phyloP scores from a whole-genome alignment of 2,888 invertebrate species.

The Dichetophora obliterata region DNA sequence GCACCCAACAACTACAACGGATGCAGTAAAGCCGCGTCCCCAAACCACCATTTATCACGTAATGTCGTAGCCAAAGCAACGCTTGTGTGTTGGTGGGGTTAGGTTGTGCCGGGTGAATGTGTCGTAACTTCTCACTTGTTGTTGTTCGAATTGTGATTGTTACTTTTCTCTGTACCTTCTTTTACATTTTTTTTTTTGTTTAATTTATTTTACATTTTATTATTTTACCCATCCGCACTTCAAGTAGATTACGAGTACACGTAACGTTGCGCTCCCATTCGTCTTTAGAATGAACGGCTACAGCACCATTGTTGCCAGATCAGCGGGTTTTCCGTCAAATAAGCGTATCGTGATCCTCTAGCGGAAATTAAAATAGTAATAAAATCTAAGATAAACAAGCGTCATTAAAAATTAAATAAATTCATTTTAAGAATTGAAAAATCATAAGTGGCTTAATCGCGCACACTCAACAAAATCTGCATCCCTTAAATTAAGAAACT shows the following conservation, averaged over 20 bases:
- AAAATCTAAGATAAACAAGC: no score
- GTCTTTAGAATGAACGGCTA: neutral
- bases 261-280: conserved; percentile 33
- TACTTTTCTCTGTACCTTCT: neutral
- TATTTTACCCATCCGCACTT: neutral
- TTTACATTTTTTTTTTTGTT: no score
- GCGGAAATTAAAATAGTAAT: no score
- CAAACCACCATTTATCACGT: conserved; percentile 20
- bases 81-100: neutral
- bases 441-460: no score
- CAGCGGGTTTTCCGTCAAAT: no score
- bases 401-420: no score
- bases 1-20: neutral
- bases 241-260: conserved; percentile 23
- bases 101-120: neutral
- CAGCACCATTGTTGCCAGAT: no score
- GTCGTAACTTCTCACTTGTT: neutral
- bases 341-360: no score
- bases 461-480: no score
- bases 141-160: neutral
- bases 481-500: no score
- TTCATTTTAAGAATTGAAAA: no score
- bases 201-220: no score
- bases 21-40: neutral
- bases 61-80: neutral